Conservation (phyloP, 2,888 invertebrate species). For the Altica lythri region DNA sequence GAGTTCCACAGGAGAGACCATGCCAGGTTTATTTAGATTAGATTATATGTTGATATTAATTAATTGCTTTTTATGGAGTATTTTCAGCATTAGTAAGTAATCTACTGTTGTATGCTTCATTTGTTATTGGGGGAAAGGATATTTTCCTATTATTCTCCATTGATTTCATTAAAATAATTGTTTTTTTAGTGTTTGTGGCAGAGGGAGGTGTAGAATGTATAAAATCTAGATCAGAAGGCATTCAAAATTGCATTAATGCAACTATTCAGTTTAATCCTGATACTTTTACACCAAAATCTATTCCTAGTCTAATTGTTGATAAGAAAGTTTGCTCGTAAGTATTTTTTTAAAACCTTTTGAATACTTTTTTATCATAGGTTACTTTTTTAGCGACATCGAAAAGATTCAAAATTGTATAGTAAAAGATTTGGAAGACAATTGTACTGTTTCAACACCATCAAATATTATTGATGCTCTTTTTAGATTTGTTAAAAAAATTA, state of each 20-base stretch:
- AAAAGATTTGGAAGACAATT: conserved; percentile 63
- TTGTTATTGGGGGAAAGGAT: too few relatives aligned
- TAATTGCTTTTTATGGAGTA: too few relatives aligned
- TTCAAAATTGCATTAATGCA: conserved; percentile 68
- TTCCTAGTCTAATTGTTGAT: conserved; percentile 68
- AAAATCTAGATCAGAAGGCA: conserved; percentile 60
- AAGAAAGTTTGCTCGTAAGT: conserved; percentile 63
- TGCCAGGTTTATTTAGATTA: too few relatives aligned
- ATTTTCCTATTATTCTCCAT: too few relatives aligned
- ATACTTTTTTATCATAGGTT: too few relatives aligned
- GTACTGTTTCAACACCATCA: conserved; percentile 73
- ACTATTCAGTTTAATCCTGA: conserved; percentile 63
- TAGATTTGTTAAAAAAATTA: conserved; percentile 66
- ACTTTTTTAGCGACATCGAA: conserved; percentile 61
- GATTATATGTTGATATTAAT: too few relatives aligned
- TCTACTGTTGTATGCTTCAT: too few relatives aligned
- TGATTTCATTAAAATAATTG: too few relatives aligned
- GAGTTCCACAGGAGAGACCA: too few relatives aligned
- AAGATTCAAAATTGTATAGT: conserved; percentile 64
- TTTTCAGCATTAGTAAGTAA: too few relatives aligned
- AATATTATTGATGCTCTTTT: conserved; percentile 78
- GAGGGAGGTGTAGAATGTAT: conserved; percentile 62
- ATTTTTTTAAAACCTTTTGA: conserved; percentile 50
- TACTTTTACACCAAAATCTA: conserved; percentile 48
- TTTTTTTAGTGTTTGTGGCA: conserved; percentile 59